These are phyloP conservation scores for Mirza zaza DNA, from an alignment of 2,113 vertebrate genomes.

Conservation along the genomic window DNA sequence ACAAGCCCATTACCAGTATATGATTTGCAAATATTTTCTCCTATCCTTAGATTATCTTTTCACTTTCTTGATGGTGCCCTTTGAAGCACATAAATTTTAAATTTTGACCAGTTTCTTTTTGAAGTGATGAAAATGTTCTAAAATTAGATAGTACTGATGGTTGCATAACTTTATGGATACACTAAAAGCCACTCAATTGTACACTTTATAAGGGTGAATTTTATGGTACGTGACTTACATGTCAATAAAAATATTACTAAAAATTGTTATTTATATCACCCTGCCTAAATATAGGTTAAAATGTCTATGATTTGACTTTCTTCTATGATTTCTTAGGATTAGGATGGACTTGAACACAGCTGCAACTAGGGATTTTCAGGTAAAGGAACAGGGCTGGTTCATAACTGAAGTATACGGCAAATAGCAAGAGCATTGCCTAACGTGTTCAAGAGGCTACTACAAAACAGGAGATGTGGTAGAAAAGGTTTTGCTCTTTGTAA, in stretches of 20 bases:
- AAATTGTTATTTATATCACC: background rate
- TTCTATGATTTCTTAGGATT: background rate
- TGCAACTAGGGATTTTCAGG: background rate
- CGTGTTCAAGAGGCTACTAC: slow-evolving; percentile 48
- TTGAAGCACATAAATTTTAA: slow-evolving; percentile 1
- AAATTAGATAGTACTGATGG: background rate
- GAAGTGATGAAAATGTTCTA: background rate
- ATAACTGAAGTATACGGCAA: slow-evolving; percentile 24
- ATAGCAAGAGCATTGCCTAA: slow-evolving; percentile 35
- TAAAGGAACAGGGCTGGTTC: slow-evolving; percentile 31
- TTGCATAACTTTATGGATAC: background rate
- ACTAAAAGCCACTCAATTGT: background rate
- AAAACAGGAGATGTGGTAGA: slow-evolving; percentile 52
- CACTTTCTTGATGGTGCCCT: background rate
- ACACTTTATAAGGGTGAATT: background rate
- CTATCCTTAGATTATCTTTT: background rate
- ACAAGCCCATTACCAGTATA: background rate
- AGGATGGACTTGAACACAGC: background rate
- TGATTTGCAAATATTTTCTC: background rate
- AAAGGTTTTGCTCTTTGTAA: slow-evolving; percentile 58
- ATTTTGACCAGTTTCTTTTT: slow-evolving; percentile 23
- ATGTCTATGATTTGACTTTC: background rate
- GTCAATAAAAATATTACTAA: background rate
- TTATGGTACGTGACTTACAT: background rate
- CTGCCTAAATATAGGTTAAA: slow-evolving; percentile 12